Base-by-base conservation (phyloP, 2,113 vertebrate species). In the Himantopus leucocephalus region DNA sequence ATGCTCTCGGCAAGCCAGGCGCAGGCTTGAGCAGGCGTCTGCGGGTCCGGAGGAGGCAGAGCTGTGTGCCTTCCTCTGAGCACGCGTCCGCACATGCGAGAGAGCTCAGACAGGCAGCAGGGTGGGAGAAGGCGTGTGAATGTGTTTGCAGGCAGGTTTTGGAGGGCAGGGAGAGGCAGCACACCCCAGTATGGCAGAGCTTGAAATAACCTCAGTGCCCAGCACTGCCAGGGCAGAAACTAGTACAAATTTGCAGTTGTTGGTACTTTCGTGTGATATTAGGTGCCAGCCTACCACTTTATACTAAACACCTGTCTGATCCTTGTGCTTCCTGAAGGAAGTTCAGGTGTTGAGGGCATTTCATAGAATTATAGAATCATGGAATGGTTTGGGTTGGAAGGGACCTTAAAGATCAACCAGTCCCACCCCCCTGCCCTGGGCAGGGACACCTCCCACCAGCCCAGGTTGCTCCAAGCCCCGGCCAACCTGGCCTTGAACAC, bases 71-170 rank as follows among this genome's bases (percentile, higher is more conserved):
- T 50, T 71, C 50, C 34, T 63, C 63, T 6, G 4, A 52, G n/a
- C 0, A 1, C 1, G 12, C 0, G 0, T 16, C 47, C 0, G 0
- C 35, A 14, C 37, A 0, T 22, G 70, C 8, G 43, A 37, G 37
- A 74, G 77, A 82, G 26, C 74, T 82, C 58, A 27, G 71, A 59
- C 53, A 59, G 87, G 94, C 43, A 26, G 79, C 10, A 4, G 26
- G 26, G 20, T 68, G 32, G 56, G 22, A 34, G 0, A 52, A 26
- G 20, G 16, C 6, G 0, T 14, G 8, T 9, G 41, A 21, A 39
- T 35, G 60, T 47, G 60, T 48, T 39, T 52, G 58, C 45, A 3
- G 30, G 32, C 7, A 43, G 72, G 47, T 29, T 39, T 43, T 16
- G 48, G 50, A 48, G 32, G 20, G 37, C n/a, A 43, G 30, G 60